These are phyloP conservation scores for Sinocyclocheilus anshuiensis DNA, from an alignment of 2,113 vertebrate genomes.

Conservation along the genomic window DNA sequence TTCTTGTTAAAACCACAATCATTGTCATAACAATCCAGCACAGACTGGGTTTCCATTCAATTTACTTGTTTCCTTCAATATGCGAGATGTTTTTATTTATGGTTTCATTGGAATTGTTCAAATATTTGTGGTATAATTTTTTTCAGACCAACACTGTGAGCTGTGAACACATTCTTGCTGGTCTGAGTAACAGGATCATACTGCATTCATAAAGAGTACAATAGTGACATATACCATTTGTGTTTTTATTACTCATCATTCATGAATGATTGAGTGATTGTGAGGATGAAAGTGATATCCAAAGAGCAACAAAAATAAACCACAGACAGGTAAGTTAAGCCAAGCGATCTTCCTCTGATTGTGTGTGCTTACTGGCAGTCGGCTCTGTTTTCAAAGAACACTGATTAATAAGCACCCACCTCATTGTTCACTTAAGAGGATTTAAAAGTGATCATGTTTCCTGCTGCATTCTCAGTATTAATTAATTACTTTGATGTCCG, in stretches of 20 bases:
- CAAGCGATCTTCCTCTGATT: slow-evolving; percentile 49
- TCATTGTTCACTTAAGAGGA: slow-evolving; percentile 45
- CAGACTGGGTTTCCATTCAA: background rate
- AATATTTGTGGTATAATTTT: background rate
- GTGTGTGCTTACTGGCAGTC: slow-evolving; percentile 43
- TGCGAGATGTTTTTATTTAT: background rate
- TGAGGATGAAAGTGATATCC: slow-evolving; percentile 22
- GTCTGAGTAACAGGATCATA: background rate
- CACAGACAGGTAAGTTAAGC: slow-evolving; percentile 26
- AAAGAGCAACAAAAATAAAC: background rate
- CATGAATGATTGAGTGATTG: slow-evolving; percentile 12
- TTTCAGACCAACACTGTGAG: background rate
- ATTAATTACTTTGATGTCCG: background rate
- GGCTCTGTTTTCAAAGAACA: slow-evolving; percentile 31
- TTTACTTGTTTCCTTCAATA: background rate
- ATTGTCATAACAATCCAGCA: background rate
- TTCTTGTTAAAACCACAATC: background rate
- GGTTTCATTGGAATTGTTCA: background rate
- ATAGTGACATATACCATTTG: background rate
- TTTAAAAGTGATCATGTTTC: slow-evolving; percentile 16
- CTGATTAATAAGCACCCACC: slow-evolving; percentile 38
- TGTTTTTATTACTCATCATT: background rate
- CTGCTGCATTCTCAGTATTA: slow-evolving; percentile 4
- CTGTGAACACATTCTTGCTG: background rate
- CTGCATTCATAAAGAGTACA: background rate